Base-by-base conservation (phyloP, 2,888 invertebrate genomes). In the Osmoderma eremita region DNA sequence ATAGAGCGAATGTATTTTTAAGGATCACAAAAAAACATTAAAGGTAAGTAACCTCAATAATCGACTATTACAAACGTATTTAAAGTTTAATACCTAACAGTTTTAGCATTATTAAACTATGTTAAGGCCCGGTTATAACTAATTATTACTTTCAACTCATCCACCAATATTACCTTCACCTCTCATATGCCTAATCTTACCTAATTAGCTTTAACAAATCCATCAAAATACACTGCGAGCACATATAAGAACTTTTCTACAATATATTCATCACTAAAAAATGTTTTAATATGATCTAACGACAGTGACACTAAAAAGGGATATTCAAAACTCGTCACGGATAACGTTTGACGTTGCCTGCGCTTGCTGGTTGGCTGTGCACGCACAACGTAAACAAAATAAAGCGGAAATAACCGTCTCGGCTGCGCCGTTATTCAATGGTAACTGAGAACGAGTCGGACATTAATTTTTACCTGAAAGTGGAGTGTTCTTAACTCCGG, bases 381-480 rank as follows among this genome's bases (percentile, higher is more conserved):
- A 42, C 50, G 50, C 58, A 58, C 42, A 58, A 58, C 58, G 45
- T 58, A 58, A 56, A 65, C 65, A 65, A 65, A 49, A 48, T 56
- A 49, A 54, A 65, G 48, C 65, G 65, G 65, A 67, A 68, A 58
- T 64, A 66, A 68, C 70, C 66, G 66, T 66, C 70, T 69, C 68
- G 22, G 68, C 63, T 42, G 41, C 58, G 67, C 68, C 65, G 67
- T 67, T 69, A 69, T 68, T 67, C 69, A 69, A 67, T 63, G 61
- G 65, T 67, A 68, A 71, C 71, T 71, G 69, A 71, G 68, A 65
- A 63, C 61, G 61, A 67, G 53, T 54, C 65, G 53, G 56, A 54
- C 65, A 68, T 71, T 69, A 68, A 69, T 69, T 71, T 69, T 68
- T 69, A 69, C 68, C 67, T 69, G 68, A 65, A 65, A 56, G 65